Conservation (phyloP, 2,113 vertebrate genomes). For the Eubucco bourcierii region DNA sequence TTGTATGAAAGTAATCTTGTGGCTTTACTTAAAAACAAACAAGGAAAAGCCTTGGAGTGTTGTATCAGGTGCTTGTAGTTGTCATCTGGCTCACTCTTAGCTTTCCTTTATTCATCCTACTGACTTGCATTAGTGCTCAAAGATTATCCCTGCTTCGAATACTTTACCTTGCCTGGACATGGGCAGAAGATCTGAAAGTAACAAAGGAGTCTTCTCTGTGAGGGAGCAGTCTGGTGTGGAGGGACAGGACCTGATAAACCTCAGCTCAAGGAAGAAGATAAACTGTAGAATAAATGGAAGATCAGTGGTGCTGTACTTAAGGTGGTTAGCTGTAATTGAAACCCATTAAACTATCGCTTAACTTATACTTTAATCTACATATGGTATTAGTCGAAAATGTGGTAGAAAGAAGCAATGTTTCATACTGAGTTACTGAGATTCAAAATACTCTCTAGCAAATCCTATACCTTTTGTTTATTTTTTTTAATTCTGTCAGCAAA, state of each 20-base stretch:
- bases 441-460: neutral
- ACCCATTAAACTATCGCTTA: neutral
- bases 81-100: neutral
- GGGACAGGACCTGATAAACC: neutral
- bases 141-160: neutral
- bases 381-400: neutral
- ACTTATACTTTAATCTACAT: neutral
- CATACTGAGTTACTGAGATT: neutral
- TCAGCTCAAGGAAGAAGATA: neutral
- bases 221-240: neutral
- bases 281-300: neutral
- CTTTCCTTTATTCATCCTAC: neutral
- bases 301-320: neutral
- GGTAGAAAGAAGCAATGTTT: neutral
- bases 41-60: neutral
- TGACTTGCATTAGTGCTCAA: neutral
- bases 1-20: neutral
- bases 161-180: rapidly evolving
- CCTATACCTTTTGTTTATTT: neutral
- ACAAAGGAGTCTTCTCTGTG: neutral
- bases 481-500: neutral
- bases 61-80: neutral
- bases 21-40: neutral
- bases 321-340: neutral
- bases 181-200: neutral